Percentiles rank a stretch among this genome's conserved stretches.
phyloP scores from a whole-genome alignment of 2,888 invertebrate genomes.

The Eupithecia abbreviata region DNA sequence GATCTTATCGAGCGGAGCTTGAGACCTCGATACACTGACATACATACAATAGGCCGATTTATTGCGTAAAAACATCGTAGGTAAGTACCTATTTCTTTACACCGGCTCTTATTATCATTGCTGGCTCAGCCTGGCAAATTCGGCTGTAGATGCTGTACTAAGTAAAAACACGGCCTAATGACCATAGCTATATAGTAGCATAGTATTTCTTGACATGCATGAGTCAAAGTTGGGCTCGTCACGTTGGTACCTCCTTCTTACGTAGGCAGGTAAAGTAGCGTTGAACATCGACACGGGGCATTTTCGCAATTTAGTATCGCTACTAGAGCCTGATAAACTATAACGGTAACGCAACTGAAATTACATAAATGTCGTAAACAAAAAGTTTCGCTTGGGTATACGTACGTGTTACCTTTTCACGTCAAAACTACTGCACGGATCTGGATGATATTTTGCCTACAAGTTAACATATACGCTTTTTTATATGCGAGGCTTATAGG shows the following conservation, averaged over 20 bases:
- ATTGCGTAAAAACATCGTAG: background rate
- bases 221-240: slow-evolving; percentile 26
- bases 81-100: background rate
- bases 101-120: background rate
- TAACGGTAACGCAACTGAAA: background rate
- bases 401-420: background rate
- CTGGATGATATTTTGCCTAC: background rate
- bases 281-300: background rate
- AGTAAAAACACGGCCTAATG: slow-evolving; percentile 12
- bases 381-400: background rate
- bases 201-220: slow-evolving; percentile 9
- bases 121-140: background rate
- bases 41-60: background rate
- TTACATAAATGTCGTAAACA: background rate
- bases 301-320: background rate
- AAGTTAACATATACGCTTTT: background rate
- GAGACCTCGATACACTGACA: background rate
- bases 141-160: background rate
- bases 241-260: background rate
- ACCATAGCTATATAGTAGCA: slow-evolving; percentile 23
- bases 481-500: background rate
- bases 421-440: background rate
- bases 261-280: background rate
- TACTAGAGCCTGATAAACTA: background rate
- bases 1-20: background rate